Evolutionary conservation across 1,140 invertebrate genomes (phyloP).

Genomic region (Temnothorax curvispinosus): DNA sequence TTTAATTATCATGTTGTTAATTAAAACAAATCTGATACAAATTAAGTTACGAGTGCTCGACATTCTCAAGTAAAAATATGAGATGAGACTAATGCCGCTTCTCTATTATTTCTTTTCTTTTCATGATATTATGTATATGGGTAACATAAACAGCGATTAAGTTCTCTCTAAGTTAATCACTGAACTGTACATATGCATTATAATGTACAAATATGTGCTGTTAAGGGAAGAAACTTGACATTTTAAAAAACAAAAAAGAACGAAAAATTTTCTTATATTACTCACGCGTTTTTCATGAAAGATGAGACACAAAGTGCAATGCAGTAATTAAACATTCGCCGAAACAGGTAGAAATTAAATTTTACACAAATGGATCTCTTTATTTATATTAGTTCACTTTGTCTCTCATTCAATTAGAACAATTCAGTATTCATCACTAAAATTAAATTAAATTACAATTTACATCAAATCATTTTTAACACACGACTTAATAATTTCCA

Average conservation of each 20-base stretch:
- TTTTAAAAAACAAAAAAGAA: background rate
- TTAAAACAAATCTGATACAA: slow-evolving; percentile 40
- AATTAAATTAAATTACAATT: background rate
- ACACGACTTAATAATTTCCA: slow-evolving; percentile 19
- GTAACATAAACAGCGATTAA: slow-evolving; percentile 38
- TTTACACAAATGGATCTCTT: background rate
- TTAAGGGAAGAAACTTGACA: background rate
- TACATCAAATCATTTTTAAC: slow-evolving; percentile 64
- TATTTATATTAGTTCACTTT: slow-evolving; percentile 34
- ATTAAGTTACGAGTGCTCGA: background rate
- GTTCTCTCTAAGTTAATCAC: slow-evolving; percentile 22
- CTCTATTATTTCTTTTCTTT: slow-evolving; percentile 14
- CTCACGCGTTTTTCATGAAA: slow-evolving; percentile 58
- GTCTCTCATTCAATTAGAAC: background rate
- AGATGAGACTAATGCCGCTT: slow-evolving; percentile 1
- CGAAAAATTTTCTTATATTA: slow-evolving; percentile 36
- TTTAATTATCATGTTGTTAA: slow-evolving; percentile 33
- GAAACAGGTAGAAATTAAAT: slow-evolving; percentile 63
- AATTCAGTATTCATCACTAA: background rate
- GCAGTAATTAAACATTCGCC: slow-evolving; percentile 65
- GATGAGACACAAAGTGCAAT: slow-evolving; percentile 59
- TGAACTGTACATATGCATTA: background rate
- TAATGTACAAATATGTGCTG: background rate
- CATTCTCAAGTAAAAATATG: slow-evolving; percentile 10
- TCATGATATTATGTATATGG: background rate